Evolutionary conservation across 1,140 invertebrate species (phyloP), one percentile per base, ranked within the genome.

Genomic region (Druon quercuslanigerum): DNA sequence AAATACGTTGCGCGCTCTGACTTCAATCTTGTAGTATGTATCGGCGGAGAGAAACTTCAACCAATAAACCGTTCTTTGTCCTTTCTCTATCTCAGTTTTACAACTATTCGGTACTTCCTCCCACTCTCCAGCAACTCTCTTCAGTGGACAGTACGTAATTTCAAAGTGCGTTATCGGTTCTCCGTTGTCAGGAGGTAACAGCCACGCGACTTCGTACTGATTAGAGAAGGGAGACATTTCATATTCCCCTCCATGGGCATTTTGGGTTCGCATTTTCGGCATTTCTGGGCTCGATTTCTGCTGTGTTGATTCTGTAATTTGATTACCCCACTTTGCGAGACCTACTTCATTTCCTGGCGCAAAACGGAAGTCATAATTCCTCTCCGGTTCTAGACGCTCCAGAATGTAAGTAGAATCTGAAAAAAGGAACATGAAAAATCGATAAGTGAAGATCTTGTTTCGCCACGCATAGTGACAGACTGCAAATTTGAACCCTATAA

Each of bases 311-410:
- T 94, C 92, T 0, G 90, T 87, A 20, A 92, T 84, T 50, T 92
- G 89, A 17, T 92, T 91, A 19, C 93, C 93, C 94, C 94, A 98
- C 19, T 93, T 92, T 20, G 96, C 96, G 16, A 94, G 86, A 14
- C 97, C 97, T 3, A 97, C 97, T 81, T 95, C 94, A 90, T 98
- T 98, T 54, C 93, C 90, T 0, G 96, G 96, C 6, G 95, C 94
- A 87, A 98, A 98, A 75, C 95, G 94, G 90, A 98, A 97, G 74
- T 94, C 92, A 88, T 98, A 98, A 0, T 92, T 91, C n/a, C 94
- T 95, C 90, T 95, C 93, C 0, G 97, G 96, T 77, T 92, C 91
- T 60, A 98, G 90, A 73, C 94, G 93, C 85, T 98, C 96, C n/a
- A 98, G 88, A 51, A 96, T 95, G 87, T 97, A 97, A 0, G 33